Base-by-base conservation (phyloP, 2,888 invertebrate species). In the Synanthedon andrenaeformis region DNA sequence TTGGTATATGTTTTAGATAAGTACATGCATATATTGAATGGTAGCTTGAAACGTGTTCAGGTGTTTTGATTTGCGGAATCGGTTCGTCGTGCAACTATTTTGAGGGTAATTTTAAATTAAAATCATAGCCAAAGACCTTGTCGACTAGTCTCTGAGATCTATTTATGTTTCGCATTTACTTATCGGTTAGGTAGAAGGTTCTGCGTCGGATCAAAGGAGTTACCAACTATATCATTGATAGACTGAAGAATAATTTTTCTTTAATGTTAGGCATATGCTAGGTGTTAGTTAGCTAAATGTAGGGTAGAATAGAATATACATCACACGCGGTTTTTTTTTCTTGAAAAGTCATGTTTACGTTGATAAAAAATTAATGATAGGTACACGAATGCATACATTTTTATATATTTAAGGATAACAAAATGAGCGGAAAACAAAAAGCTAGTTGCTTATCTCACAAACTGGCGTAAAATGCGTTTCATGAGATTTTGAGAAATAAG, bases 91-190 rank as follows among this genome's bases (percentile, higher is more conserved):
- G 45, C 8, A n/a, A 13, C 5, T 42, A 14, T 12, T n/a, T 12
- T 12, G 12, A 14, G 14, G 13, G 13, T 45, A 8, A 17, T 49
- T 49, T 49, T 49, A 8, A 17, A n/a, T 42, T 10, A 14, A 49
- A 72, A 80, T 72, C 76, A 69, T 79, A 77, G 76, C 86, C 85
- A 86, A 86, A 86, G 86, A 84, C 72, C 64, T 75, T 66, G 67
- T 72, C 70, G 64, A 69, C 85, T 86, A 86, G 85, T 86, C 85
- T 81, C 65, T 67, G 67, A 73, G 57, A 63, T 64, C 66, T 78
- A 76, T 79, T 76, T 76, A 76, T 78, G 68, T 65, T 70, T 67
- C 65, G 80, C 79, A 78, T 82, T 78, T 77, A 75, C 51, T 56
- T 53, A 52, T 45, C 41, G 42, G 19, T 19, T 41, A 17, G 50